A percentile compares a stretch with the other conserved stretches of the same genome.
phyloP scores from a whole-genome alignment of 2,888 invertebrate genomes.

The Lymantria dispar region DNA sequence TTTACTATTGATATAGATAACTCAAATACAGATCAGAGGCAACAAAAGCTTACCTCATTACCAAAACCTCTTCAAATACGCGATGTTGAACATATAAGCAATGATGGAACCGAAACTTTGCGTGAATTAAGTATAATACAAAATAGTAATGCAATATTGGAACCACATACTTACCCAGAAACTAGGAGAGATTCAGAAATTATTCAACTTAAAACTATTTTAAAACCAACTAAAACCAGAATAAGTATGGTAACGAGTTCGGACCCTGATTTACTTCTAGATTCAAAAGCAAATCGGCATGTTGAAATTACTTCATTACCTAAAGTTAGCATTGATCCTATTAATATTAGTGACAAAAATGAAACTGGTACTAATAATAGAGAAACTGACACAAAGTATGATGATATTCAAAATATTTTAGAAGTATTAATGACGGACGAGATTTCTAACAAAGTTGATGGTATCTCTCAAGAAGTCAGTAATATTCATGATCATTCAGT shows the following conservation, averaged over 20 bases:
- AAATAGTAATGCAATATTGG: background rate
- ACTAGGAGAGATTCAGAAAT: background rate
- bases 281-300: background rate
- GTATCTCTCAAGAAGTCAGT: too few species aligned
- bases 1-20: slow-evolving; percentile 22
- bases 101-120: background rate
- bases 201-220: background rate
- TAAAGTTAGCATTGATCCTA: background rate
- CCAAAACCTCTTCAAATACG: slow-evolving; percentile 10
- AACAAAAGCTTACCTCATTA: background rate
- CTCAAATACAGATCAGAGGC: slow-evolving; percentile 2
- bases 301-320: background rate
- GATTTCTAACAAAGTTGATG: too few species aligned
- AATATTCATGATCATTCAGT: too few species aligned
- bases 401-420: background rate
- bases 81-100: slow-evolving; percentile 15
- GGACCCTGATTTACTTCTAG: background rate
- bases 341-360: background rate
- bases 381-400: background rate
- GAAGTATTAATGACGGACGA: background rate
- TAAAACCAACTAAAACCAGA: background rate
- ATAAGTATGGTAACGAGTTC: background rate
- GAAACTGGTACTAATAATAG: background rate
- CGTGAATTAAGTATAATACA: background rate
- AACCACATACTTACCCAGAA: background rate